Base-by-base conservation (phyloP, 1,140 invertebrate species). In the Scaptodrosophila lebanonensis region DNA sequence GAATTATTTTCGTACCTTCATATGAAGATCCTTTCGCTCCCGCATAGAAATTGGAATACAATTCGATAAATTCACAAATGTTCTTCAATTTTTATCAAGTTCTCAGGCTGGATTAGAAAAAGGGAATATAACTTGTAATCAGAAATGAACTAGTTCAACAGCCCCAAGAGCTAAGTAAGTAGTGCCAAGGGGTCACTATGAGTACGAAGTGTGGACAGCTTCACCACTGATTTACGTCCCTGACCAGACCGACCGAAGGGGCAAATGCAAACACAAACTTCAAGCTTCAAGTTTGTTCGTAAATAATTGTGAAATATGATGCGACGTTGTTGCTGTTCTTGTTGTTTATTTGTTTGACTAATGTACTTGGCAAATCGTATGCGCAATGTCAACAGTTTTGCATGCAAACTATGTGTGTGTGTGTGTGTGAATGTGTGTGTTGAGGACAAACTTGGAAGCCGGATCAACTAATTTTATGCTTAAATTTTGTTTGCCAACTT, bases 271-370 rank as follows among this genome's bases (percentile, higher is more conserved):
- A 76, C 65, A 75, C 42, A 16, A 35, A 38, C 44, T 65, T 53
- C 35, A 11, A 56, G 49, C 51, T 53, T 48, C 16, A 42, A 30
- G 27, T 50, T 32, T 47, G 25, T 45, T n/a, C n/a, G 60, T 53
- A 76, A 76, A 76, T 76, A 70, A 70, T 62, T 76, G 56, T 76
- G 69, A 65, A 60, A 71, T 71, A 71, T 71, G 68, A 62, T 66
- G 50, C 61, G 42, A 17, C 16, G 39, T 32, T 39, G 3, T 9
- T 35, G 20, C 7, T 43, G 11, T 27, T 8, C 11, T 27, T 22
- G 6, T 49, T 36, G 32, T 59, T 47, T 53, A 49, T 59, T 59
- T 53, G 60, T 65, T 70, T 29, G 43, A 45, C 49, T 70, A 53
- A 69, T 58, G 64, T 70, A 35, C 42, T 45, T 75, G 50, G n/a